phyloP scores from a whole-genome alignment of 1,140 invertebrate species.

The Apis cerana region DNA sequence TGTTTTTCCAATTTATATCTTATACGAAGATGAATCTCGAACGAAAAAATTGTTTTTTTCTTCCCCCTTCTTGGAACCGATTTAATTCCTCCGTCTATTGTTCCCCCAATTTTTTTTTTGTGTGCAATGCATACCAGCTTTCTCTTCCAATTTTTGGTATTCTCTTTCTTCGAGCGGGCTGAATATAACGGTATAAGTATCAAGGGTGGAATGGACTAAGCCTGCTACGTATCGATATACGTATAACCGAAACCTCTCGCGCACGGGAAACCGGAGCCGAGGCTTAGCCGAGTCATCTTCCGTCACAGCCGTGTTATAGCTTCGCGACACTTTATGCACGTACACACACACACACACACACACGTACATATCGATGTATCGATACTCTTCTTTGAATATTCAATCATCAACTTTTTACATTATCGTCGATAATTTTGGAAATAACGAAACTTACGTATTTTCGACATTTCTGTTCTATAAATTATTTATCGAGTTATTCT shows the following conservation, averaged over 20 bases:
- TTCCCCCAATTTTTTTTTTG: too few relatives aligned
- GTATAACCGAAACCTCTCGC: slow-evolving; percentile 7
- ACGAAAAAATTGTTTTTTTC: too few relatives aligned
- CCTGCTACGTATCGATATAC: slow-evolving; percentile 8
- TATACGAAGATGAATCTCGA: too few relatives aligned
- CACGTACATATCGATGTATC: too few relatives aligned
- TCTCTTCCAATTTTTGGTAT: background rate
- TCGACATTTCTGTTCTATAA: too few relatives aligned
- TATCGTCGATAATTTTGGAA: background rate
- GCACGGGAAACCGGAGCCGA: background rate
- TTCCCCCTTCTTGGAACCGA: background rate
- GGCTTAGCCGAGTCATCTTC: slow-evolving; percentile 23
- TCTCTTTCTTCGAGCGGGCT: background rate
- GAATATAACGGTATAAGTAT: slow-evolving; percentile 21
- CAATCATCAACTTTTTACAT: background rate
- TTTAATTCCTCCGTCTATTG: too few relatives aligned
- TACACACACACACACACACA: background rate
- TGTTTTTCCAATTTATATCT: too few relatives aligned
- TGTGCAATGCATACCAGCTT: background rate
- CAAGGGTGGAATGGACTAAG: slow-evolving; percentile 19
- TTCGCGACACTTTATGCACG: too few relatives aligned
- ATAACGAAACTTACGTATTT: too few relatives aligned
- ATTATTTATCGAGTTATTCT: too few relatives aligned
- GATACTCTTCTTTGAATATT: background rate
- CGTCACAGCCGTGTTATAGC: background rate